Conservation (phyloP, 2,888 invertebrate species). For the Cheilosia urbana region DNA sequence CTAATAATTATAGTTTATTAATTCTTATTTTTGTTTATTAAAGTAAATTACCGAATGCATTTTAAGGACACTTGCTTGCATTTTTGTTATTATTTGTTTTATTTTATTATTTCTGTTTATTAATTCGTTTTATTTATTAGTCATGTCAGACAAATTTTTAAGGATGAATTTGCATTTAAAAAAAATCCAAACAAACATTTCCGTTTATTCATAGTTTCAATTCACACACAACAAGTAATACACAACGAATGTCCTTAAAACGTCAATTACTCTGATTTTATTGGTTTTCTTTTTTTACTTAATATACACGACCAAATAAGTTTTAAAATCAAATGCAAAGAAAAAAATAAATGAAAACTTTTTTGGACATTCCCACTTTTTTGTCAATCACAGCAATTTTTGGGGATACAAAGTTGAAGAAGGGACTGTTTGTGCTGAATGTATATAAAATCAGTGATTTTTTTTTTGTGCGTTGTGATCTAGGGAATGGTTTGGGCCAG, state of each 20-base stretch:
- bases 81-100: conserved; percentile 44
- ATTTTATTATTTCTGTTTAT: conserved; percentile 35
- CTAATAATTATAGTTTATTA: conserved; percentile 49
- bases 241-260: conserved; percentile 52
- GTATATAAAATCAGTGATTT: too few relatives aligned
- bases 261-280: neutral
- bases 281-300: neutral
- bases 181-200: conserved; percentile 54
- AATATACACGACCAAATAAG: neutral
- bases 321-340: neutral
- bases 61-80: conserved; percentile 72
- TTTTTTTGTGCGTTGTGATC: too few relatives aligned
- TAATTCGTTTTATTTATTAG: conserved; percentile 54
- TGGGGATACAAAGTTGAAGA: conserved; percentile 36
- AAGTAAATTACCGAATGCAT: conserved; percentile 68
- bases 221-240: conserved; percentile 68
- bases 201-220: conserved; percentile 73
- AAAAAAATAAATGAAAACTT: conserved; percentile 1
- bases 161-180: conserved; percentile 78
- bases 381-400: conserved; percentile 28
- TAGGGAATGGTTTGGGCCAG: too few relatives aligned
- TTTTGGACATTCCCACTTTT: conserved; percentile 52
- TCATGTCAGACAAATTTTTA: conserved; percentile 68
- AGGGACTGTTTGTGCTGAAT: neutral
- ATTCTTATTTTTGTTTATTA: conserved; percentile 46